Evolutionary conservation across 2,797 vertebrate genomes (phyloP), one percentile per base, ranked within the genome.

Genomic region (Tachyglossus aculeatus): DNA sequence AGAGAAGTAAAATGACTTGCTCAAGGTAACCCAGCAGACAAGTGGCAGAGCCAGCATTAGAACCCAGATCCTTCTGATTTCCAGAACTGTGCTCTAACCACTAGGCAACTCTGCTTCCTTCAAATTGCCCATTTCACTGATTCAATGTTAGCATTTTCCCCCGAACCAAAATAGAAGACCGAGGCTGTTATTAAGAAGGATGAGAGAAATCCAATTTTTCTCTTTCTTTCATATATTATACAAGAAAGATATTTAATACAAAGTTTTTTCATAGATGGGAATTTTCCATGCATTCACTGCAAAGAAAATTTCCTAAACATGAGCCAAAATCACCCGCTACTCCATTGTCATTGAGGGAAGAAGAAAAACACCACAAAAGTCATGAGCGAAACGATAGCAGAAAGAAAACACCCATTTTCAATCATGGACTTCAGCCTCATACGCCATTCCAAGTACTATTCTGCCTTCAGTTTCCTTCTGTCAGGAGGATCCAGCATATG

Each of bases 201-300:
- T n/a, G n/a, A n/a, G n/a, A n/a, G n/a, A n/a, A n/a, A n/a, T n/a
- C n/a, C n/a, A n/a, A n/a, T n/a, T n/a, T n/a, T 78, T 57, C 27
- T 6, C 38, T 4, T 31, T 73, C 16, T 50, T 60, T 54, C 22
- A 3, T 64, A 71, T 69, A 72, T 56, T 74, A 29, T 2, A 55
- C 58, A 57, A 24, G 47, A 60, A 55, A 64, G 36, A 2, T 34
- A 52, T 29, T 70, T 36, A 77, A 10, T 51, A 15, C 64, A 36
- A 76, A 67, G 5, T 5, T 70, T 82, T 50, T 61, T 40, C n/a
- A 34, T 18, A 56, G 1, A 44, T 61, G 50, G 65, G 1, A 55
- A 63, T 40, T 77, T 80, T 43, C 8, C 40, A 9, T 27, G 9
- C 10, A 37, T 5, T 68, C 71, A 39, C 37, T 67, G 55, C 69